phyloP scores from a whole-genome alignment of 92 coral and sea anemone species.

The Desmophyllum pertusum region DNA sequence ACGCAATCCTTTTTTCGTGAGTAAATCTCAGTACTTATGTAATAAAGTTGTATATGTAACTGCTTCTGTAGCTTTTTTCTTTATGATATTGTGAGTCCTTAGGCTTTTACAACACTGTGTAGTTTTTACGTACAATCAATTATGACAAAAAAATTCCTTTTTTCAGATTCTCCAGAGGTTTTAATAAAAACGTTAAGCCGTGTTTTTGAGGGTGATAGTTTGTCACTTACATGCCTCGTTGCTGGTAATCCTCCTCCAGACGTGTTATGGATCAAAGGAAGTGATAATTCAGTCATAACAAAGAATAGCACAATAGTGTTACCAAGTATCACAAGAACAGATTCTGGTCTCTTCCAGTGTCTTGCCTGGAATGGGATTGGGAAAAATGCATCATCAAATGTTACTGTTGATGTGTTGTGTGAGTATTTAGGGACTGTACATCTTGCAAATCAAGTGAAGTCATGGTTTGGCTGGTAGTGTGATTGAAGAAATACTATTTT shows the following conservation, averaged over 20 bases:
- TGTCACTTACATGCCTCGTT: constrained; percentile 1
- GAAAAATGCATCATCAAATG: neutral
- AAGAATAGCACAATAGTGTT: neutral
- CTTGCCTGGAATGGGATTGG: constrained; percentile 23
- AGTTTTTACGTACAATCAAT: no score
- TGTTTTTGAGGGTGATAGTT: neutral
- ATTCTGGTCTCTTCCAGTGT: constrained; percentile 13
- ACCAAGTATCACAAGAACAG: neutral
- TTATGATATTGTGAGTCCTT: no score
- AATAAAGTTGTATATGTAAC: no score
- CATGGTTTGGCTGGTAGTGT: neutral
- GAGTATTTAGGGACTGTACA: neutral
- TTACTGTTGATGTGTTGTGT: constrained; percentile 11
- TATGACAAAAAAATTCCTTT: no score
- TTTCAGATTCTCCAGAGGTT: constrained; percentile 23
- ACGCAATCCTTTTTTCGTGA: no score
- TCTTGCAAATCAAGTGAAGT: neutral
- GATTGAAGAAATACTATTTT: neutral
- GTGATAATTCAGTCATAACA: constrained; percentile 1
- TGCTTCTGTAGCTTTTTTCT: no score
- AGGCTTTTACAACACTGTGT: no score
- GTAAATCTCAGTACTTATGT: no score
- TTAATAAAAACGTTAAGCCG: neutral
- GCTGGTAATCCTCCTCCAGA: constrained; percentile 9
- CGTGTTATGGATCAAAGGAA: constrained; percentile 13